Conservation (phyloP, 2,888 invertebrate species). For the Pyrocoelia pectoralis region DNA sequence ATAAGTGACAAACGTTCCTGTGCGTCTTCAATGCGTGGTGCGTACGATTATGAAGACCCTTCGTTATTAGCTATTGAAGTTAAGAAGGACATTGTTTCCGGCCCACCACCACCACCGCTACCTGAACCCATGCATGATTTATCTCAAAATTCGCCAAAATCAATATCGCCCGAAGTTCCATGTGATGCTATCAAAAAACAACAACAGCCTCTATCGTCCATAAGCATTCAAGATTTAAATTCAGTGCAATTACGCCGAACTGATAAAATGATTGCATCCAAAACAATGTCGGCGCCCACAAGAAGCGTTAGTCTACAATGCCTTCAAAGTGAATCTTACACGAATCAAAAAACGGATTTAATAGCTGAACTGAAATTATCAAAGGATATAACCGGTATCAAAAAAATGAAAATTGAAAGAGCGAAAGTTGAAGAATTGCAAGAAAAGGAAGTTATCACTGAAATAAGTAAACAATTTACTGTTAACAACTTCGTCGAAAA, state of each 20-base stretch:
- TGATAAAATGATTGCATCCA: constrained; percentile 76
- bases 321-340: constrained; percentile 74
- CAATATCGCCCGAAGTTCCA: constrained; percentile 26
- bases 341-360: constrained; percentile 81
- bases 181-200: constrained; percentile 58
- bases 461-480: constrained; percentile 85
- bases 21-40: constrained; percentile 60
- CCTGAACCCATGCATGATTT: constrained; percentile 47
- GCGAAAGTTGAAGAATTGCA: constrained; percentile 84
- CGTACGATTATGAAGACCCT: constrained; percentile 54
- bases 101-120: constrained; percentile 65
- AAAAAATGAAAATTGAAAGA: constrained; percentile 90
- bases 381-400: constrained; percentile 92
- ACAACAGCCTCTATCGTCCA: constrained; percentile 83
- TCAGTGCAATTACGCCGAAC: constrained; percentile 83
- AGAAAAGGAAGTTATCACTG: constrained; percentile 84
- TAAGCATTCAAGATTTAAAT: constrained; percentile 86
- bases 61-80: constrained; percentile 34
- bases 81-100: constrained; percentile 37
- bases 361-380: constrained; percentile 93
- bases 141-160: constrained; percentile 55
- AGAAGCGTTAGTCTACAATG: constrained; percentile 81
- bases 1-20: constrained; percentile 69
- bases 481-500: constrained; percentile 89
- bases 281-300: constrained; percentile 82